Conservation (phyloP, 1,140 invertebrate species). For the Carcinoscorpius rotundicauda region DNA sequence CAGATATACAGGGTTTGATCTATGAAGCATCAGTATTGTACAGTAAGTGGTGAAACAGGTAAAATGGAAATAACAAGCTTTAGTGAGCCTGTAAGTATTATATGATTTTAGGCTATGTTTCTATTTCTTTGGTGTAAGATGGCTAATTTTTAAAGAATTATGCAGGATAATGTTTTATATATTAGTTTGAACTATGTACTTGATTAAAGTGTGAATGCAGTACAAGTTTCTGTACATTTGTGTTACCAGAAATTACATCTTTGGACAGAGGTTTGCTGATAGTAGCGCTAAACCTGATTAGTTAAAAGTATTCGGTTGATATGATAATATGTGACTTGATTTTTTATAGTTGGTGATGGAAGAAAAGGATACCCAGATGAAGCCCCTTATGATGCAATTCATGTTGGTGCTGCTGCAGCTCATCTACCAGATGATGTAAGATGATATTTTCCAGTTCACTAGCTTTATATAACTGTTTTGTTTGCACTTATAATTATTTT, state of each 20-base stretch:
- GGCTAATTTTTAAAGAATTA: background rate
- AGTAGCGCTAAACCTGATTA: background rate
- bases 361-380: constrained; percentile 54
- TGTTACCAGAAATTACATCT: background rate
- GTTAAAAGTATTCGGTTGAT: background rate
- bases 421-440: constrained; percentile 56
- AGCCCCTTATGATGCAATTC: constrained; percentile 81
- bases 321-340: background rate
- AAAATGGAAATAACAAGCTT: no score
- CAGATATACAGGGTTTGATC: no score
- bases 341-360: constrained; percentile 62
- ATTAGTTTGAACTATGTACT: no score
- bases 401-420: constrained; percentile 83
- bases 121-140: no score
- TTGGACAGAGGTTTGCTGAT: background rate
- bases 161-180: no score
- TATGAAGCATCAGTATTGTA: no score
- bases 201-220: no score
- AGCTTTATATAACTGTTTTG: no score
- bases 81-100: no score
- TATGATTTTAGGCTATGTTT: no score
- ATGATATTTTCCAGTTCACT: background rate
- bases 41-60: no score
- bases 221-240: background rate
- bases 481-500: no score